These are phyloP conservation scores for Stegostoma tigrinum DNA, from an alignment of 2,113 vertebrate species.

Conservation along the genomic window DNA sequence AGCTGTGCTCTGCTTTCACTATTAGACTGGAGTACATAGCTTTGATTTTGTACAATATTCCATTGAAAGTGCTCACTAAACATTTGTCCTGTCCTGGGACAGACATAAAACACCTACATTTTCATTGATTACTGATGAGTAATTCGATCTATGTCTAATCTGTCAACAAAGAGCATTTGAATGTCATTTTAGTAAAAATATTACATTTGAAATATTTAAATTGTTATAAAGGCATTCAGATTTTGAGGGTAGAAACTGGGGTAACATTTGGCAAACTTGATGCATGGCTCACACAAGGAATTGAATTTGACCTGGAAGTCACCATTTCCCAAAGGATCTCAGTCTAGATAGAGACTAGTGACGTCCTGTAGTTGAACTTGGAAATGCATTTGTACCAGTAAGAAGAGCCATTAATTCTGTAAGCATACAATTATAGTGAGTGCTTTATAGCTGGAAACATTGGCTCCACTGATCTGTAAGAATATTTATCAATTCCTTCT, in stretches of 20 bases:
- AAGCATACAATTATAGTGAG: background rate
- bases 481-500: background rate
- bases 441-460: background rate
- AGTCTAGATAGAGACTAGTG: background rate
- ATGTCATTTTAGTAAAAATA: no score
- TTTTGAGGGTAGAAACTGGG: background rate
- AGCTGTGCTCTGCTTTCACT: background rate
- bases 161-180: background rate
- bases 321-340: background rate
- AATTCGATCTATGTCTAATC: background rate
- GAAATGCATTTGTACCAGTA: background rate
- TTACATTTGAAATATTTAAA: background rate
- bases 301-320: background rate
- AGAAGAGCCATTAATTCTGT: background rate
- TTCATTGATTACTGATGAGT: background rate
- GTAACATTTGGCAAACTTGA: background rate
- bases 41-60: background rate
- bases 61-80: background rate
- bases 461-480: background rate
- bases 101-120: background rate
- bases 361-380: background rate
- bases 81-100: background rate
- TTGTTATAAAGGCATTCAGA: background rate
- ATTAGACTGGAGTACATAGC: background rate
- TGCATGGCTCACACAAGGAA: background rate